Base-by-base conservation (phyloP, 2,797 vertebrate genomes). In the Pteronotus mesoamericanus region DNA sequence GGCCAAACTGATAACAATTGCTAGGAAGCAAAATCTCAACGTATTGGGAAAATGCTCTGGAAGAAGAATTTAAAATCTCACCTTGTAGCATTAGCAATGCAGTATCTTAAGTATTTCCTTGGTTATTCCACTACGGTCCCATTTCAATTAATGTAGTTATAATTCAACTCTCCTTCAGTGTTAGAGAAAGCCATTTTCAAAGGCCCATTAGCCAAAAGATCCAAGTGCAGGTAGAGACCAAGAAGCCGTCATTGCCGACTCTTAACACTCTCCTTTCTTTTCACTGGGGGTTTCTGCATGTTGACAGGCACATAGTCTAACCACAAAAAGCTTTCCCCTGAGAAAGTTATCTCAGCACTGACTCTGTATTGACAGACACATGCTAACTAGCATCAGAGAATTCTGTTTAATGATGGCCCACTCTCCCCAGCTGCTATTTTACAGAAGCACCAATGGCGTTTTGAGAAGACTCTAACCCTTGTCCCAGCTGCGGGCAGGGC, bases 231-330 rank as follows among this genome's bases (percentile, higher is more conserved):
- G 14, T 10, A 94, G 69, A 86, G 89, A 10, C 93, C 91, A 88
- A 94, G 79, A 97, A 97, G 29, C 61, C 14, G 15, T 94, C 85
- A 87, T 74, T 93, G 91, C 91, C 66, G 80, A 77, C 86, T 98
- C 71, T 97, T 85, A 96, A 93, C 95, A 89, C 94, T 96, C 92
- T 97, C 9, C 89, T 39, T 72, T 89, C 94, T 93, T 97, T 97
- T 96, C 96, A 97, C 55, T 97, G 93, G 92, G 95, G 89, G 51
- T 96, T 96, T 95, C 93, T 77, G 0, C 85, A 91, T 0, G 0
- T 34, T 55, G 94, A 89, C 44, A 64, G 84, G 93, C 61, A 97
- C 55, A 3, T 59, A 77, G 39, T 72, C 91, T 97, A 7, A 18
- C 79, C 2, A 0, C 92, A 94, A 93, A 86, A 91, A 90, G 75